Conservation (phyloP, 2,797 vertebrate species). For the Enteromius treurensis region DNA sequence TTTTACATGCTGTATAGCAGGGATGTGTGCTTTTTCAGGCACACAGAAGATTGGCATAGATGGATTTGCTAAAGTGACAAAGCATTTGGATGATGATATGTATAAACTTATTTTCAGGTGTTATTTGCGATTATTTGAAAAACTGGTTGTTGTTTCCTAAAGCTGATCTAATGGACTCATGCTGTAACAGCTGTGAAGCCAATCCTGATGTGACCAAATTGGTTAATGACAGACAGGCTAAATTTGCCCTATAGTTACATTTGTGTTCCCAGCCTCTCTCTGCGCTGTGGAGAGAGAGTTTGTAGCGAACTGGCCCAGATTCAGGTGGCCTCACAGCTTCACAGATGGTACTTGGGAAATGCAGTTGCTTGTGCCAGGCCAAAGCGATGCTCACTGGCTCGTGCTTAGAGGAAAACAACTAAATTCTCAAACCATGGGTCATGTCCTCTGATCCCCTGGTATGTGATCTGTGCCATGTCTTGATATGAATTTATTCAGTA, state of each 20-base stretch:
- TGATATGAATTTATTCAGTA: neutral
- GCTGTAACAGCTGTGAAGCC: neutral
- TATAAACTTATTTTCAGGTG: neutral
- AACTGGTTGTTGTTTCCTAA: neutral
- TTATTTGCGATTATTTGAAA: neutral
- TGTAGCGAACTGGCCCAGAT: conserved; percentile 44
- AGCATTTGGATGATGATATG: neutral
- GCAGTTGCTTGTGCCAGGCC: conserved; percentile 35
- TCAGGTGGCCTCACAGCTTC: conserved; percentile 42
- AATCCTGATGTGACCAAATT: conserved; percentile 12
- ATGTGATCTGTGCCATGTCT: neutral
- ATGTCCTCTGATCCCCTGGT: neutral
- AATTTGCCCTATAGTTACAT: neutral
- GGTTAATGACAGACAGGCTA: conserved; percentile 14
- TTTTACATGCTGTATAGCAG: neutral
- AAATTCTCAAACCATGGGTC: conserved; percentile 20
- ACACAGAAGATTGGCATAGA: neutral
- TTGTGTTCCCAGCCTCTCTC: neutral
- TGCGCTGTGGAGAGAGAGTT: conserved; percentile 20
- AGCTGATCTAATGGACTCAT: neutral
- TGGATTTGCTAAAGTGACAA: neutral
- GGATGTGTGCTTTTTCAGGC: neutral
- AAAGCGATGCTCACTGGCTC: conserved; percentile 33
- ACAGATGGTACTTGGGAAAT: conserved; percentile 47
- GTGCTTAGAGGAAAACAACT: conserved; percentile 11